phyloP scores from a whole-genome alignment of 2,888 invertebrate genomes.

The Tanypteryx hageni region DNA sequence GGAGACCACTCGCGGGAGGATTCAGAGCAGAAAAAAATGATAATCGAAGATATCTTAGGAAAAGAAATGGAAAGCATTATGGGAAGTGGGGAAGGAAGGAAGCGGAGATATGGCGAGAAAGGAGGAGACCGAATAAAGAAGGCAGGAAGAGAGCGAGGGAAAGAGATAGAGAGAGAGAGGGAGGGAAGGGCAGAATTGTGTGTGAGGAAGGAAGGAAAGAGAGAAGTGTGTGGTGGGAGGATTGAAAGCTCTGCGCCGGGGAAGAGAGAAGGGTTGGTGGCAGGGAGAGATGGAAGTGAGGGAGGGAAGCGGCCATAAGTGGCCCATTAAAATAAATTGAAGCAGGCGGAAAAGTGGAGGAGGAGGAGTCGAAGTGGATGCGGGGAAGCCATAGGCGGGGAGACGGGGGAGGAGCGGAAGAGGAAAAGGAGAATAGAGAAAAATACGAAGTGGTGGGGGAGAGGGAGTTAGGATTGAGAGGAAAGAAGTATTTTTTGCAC shows the following conservation, averaged over 20 bases:
- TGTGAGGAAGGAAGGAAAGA: not conserved
- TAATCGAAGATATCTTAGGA: too few relatives aligned
- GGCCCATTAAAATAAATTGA: slow-evolving; percentile 64
- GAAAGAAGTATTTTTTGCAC: too few relatives aligned
- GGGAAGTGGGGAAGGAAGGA: not conserved
- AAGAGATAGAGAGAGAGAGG: not conserved
- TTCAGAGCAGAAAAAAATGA: not conserved
- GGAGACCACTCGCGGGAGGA: not conserved
- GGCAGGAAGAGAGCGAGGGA: not conserved
- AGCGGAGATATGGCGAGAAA: not conserved
- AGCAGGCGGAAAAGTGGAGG: slow-evolving; percentile 46
- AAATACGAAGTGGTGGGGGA: not conserved
- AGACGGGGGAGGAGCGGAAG: slow-evolving; percentile 29
- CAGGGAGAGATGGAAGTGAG: not conserved
- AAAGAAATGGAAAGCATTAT: not conserved
- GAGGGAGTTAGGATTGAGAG: slow-evolving; percentile 8
- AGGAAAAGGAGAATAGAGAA: slow-evolving; percentile 29
- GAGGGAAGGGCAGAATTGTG: not conserved
- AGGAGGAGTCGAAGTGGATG: not conserved
- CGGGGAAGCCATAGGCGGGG: not conserved
- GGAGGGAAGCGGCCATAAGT: slow-evolving; percentile 50
- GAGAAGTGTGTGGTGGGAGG: not conserved
- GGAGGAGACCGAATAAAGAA: not conserved
- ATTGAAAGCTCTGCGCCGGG: not conserved
- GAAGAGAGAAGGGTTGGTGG: not conserved